Percentiles rank a stretch among this genome's conserved stretches.
phyloP scores from a whole-genome alignment of 2,888 invertebrate genomes.

The Alsophila aescularia region DNA sequence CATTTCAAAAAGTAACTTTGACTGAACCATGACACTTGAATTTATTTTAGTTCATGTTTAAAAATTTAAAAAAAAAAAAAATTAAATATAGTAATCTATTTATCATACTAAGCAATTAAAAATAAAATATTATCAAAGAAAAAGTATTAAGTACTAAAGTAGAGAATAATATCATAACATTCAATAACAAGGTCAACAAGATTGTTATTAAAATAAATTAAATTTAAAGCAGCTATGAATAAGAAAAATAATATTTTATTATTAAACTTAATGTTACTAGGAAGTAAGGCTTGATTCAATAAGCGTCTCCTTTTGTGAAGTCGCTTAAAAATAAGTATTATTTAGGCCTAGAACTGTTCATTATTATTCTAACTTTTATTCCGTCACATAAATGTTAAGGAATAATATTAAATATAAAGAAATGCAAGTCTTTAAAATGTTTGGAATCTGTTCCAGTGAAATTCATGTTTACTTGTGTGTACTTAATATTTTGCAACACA shows the following conservation, averaged over 20 bases:
- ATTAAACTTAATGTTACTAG: slow-evolving; percentile 33
- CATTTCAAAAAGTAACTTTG: background rate
- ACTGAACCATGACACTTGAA: slow-evolving; percentile 15
- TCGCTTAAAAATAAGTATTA: slow-evolving; percentile 27
- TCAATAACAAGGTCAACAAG: background rate
- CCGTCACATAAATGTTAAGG: slow-evolving; percentile 42
- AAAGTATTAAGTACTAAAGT: too few relatives aligned
- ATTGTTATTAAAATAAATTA: background rate
- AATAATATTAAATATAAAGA: slow-evolving; percentile 13
- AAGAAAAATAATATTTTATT: slow-evolving; percentile 58
- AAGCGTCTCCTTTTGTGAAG: too few relatives aligned
- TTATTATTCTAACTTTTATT: slow-evolving; percentile 28
- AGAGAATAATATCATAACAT: background rate
- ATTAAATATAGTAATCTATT: too few relatives aligned
- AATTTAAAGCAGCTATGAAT: slow-evolving; percentile 37
- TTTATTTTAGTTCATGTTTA: too few relatives aligned
- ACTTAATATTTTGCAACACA: too few relatives aligned
- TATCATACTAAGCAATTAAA: too few relatives aligned
- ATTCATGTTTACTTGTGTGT: too few relatives aligned
- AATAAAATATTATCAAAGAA: too few relatives aligned
- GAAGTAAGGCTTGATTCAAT: slow-evolving; percentile 35
- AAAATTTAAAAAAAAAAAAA: too few relatives aligned
- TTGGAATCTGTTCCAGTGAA: too few relatives aligned
- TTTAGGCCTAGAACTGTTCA: slow-evolving; percentile 43
- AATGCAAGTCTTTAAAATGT: background rate